Evolutionary conservation across 2,888 invertebrate genomes (phyloP), one percentile per base, ranked within the genome.

Genomic region (Chaetogeoica ovagalla): DNA sequence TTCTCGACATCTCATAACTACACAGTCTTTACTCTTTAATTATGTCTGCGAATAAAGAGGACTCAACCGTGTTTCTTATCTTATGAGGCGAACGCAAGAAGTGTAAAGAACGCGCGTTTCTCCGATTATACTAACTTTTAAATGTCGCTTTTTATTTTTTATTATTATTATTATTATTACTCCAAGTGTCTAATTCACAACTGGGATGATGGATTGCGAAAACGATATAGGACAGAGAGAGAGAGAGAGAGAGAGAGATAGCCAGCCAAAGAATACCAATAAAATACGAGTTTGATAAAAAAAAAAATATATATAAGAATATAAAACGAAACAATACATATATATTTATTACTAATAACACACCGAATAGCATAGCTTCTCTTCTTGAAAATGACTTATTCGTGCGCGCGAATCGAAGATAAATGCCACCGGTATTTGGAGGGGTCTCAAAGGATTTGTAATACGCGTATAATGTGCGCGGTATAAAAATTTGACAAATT

Each of bases 111-210:
- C 55, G 52, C 30, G 30, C 63, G 43, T 43, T 43, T 48, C 62
- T 65, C 37, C 39, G 74, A 74, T 74, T 55, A 30, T 30, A 55
- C 73, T 8, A 63, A 73, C 73, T 62, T 73, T 63, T 52, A 63
- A 73, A 62, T 52, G 62, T 52, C 48, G n/a, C 30, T 62, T 23
- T 52, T n/a, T 13, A 1, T 3, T 13, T 52, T n/a, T 48, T 15
- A 1, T 48, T 48, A 13, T 11, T 48, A 9, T 9, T 9, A 0
- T 11, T 1, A 11, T 11, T 48, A 48, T 3, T 11, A 11, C 13
- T 48, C 13, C 11, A 11, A 13, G 48, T 13, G 48, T 48, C 4
- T 43, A 43, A 43, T 43, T 43, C 43, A 43, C 43, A 9, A 7
- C 43, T 43, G 4, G 43, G 43, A 43, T 43, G 43, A 43, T 43